Base-by-base conservation (phyloP, 2,797 vertebrate genomes). In the Intellagama lesueurii region DNA sequence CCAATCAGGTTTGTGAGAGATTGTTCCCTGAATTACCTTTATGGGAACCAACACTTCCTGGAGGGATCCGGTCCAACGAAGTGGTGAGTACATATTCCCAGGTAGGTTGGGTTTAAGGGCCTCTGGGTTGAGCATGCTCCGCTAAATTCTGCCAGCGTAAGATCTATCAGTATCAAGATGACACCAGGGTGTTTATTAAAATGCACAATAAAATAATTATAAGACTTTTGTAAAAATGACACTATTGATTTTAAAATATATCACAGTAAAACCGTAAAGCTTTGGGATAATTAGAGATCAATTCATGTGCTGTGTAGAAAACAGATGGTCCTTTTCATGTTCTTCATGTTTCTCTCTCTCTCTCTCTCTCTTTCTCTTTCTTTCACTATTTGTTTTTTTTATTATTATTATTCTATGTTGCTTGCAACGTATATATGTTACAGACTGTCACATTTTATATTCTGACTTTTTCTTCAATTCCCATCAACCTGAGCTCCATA, bases 371-470 rank as follows among this genome's bases (percentile, higher is more conserved):
- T 96, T 92, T 96, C 96, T 96, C 95, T 96, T 56, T 56, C 9
- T 56, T 56, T 56, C 95, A 95, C 95, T 95, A 96, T 97, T 95
- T 95, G 14, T 56, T 56, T 56, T 40, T 70, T 93, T 90, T 85
- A 7, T 77, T 94, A 32, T 83, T 83, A 91, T 95, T 96, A 94
- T 89, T 92, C 95, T 96, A 89, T 90, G 95, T 93, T 95, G 93
- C 95, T 93, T 95, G 94, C 95, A 68, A 94, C 94, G 95, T 95
- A 91, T 97, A 88, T 97, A 93, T 97, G 96, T 96, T 97, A 96
- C 96, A 96, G 96, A 96, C 94, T 92, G 92, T 96, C 94, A 96
- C 95, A 95, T 94, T 95, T 96, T 97, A 97, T 95, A 96, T 95
- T 93, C 94, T 96, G 96, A 96, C 93, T 90, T 95, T 96, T 95